Conservation (phyloP, 35 echinoderm and acorn worm genomes). For the Apostichopus californicus region DNA sequence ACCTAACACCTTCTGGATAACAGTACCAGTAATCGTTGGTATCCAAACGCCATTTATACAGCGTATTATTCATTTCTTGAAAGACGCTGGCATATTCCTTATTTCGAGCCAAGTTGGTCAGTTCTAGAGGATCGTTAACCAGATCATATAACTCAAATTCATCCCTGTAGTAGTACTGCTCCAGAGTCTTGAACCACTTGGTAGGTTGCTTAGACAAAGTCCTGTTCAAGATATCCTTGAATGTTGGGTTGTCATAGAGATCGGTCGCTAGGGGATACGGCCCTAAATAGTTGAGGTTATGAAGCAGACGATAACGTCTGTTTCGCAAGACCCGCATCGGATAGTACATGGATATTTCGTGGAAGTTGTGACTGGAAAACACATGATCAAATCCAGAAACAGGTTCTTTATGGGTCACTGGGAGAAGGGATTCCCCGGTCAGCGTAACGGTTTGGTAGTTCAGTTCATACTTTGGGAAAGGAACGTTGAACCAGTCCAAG, state of each 20-base stretch:
- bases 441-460: constrained; percentile 49
- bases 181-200: constrained; percentile 91
- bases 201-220: constrained; percentile 72
- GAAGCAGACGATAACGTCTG: constrained; percentile 79
- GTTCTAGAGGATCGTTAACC: constrained; percentile 77
- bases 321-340: constrained; percentile 92
- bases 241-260: constrained; percentile 74
- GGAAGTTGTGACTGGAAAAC: constrained; percentile 93
- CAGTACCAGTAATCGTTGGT: constrained; percentile 87
- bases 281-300: constrained; percentile 88
- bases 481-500: constrained; percentile 84
- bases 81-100: constrained; percentile 43
- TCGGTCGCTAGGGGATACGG: constrained; percentile 94
- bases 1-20: constrained; percentile 75
- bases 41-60: constrained; percentile 71
- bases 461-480: constrained; percentile 63
- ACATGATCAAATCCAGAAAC: constrained; percentile 74
- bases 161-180: constrained; percentile 87
- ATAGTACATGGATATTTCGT: constrained; percentile 97
- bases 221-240: constrained; percentile 86
- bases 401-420: constrained; percentile 59
- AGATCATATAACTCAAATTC: constrained; percentile 94
- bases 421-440: constrained; percentile 83
- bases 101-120: constrained; percentile 74
- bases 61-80: constrained; percentile 59